Evolutionary conservation across 1,140 invertebrate species (phyloP).

Genomic region (Lepidurus packardi): DNA sequence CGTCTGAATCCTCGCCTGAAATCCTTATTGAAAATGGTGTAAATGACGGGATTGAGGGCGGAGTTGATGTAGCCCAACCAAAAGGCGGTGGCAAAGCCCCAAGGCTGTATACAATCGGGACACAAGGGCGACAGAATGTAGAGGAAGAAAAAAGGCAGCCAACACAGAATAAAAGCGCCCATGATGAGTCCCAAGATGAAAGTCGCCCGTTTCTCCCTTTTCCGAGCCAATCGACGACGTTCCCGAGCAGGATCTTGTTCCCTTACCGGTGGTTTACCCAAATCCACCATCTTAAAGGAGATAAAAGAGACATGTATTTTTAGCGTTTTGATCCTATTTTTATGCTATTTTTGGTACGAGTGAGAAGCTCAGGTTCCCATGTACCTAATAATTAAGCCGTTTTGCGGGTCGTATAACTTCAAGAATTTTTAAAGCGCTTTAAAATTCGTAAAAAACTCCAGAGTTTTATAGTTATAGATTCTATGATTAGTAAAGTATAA

Average conservation of each 20-base stretch:
- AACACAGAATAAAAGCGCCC: conserved; percentile 97
- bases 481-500: no score
- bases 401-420: no score
- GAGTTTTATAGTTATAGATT: no score
- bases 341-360: background rate
- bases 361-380: no score
- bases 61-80: conserved; percentile 99
- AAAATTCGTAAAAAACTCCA: no score
- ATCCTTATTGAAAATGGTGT: conserved; percentile 83
- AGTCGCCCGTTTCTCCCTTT: conserved; percentile 95
- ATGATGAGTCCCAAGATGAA: conserved; percentile 95
- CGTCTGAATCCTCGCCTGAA: conserved; percentile 86
- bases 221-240: conserved; percentile 85
- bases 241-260: conserved; percentile 83
- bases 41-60: conserved; percentile 86
- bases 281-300: conserved; percentile 31
- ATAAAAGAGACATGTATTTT: background rate
- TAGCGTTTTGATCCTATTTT: background rate
- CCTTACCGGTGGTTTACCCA: conserved; percentile 54
- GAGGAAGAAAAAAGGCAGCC: conserved; percentile 96
- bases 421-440: no score
- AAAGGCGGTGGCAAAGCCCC: conserved; percentile 90
- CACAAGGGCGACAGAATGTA: conserved; percentile 83
- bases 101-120: conserved; percentile 66
- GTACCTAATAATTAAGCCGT: no score